Conservation (phyloP, 2,113 vertebrate species). For the Cariama cristata region DNA sequence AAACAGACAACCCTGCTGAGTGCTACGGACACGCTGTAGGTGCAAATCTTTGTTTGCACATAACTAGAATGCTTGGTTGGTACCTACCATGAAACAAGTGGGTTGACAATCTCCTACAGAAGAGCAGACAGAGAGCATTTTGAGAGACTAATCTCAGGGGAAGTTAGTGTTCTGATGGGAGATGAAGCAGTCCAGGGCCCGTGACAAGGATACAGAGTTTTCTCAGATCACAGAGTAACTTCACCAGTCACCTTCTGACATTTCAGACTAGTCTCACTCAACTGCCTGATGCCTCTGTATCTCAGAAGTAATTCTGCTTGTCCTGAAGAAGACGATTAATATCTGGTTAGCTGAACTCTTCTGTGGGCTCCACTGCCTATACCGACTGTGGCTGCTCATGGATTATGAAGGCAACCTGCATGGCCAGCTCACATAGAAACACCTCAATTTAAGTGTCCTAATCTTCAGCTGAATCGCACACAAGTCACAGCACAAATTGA, state of each 20-base stretch:
- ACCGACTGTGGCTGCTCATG: neutral
- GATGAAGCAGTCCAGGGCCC: neutral
- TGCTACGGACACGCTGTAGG: conserved; percentile 69
- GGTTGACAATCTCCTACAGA: neutral
- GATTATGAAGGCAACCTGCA: neutral
- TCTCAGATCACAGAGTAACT: neutral
- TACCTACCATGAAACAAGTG: neutral
- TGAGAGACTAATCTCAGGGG: neutral
- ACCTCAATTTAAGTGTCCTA: neutral
- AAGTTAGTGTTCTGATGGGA: neutral
- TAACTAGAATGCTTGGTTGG: neutral
- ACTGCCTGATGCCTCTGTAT: neutral
- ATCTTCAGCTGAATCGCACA: neutral
- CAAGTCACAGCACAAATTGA: neutral
- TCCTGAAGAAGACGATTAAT: neutral
- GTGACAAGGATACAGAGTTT: neutral
- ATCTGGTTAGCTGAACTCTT: neutral
- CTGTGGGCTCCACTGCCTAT: neutral
- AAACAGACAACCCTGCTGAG: conserved; percentile 23
- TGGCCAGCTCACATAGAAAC: neutral
- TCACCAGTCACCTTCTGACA: neutral
- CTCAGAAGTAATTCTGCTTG: neutral
- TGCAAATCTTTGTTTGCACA: neutral
- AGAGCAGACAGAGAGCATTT: neutral
- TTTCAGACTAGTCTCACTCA: neutral